Base-by-base conservation (phyloP, 2,797 vertebrate species). In the Apogon hyalosoma region DNA sequence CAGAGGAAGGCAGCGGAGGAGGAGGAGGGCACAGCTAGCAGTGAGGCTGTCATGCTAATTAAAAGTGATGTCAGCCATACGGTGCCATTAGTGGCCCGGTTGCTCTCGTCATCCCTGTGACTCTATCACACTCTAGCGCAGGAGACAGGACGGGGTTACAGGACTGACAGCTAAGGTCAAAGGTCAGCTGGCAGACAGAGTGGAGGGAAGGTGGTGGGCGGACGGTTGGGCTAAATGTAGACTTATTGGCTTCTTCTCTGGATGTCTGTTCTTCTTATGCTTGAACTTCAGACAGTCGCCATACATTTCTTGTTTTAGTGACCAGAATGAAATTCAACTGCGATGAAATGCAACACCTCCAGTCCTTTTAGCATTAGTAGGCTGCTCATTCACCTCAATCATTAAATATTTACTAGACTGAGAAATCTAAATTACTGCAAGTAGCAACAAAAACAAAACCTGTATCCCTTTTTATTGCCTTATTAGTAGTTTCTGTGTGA, bases 41-140 rank as follows among this genome's bases (percentile, higher is more conserved):
- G 70, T 65, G 62, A 72, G 63, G 64, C 83, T 87, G 88, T 87
- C 89, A 82, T 66, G 79, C 82, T 91, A 90, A 91, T 91, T 86
- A 85, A 85, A 91, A 90, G 87, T 77, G 86, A 88, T 91, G 88
- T 75, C 74, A 63, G 75, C 87, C 84, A 79, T 84, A 77, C 81
- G 75, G 69, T 60, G 69, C 75, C 76, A 87, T 90, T 91, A 90
- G 80, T 64, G 72, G 74, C 59, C 75, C 45, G 11, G 81, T 79
- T 61, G 65, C 72, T 42, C 77, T 77, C 58, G 39, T 82, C 86
- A 75, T 82, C 72, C 42, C 43, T 0, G 45, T 75, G 76, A 86
- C 89, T 87, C 83, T 12, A 70, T 82, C 71, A 67, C 61, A 83
- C 64, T 45, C 33, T 52, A 65, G 77, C 39, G 13, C 10, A 28